These are phyloP conservation scores for Hippolais icterina DNA, from an alignment of 2,113 vertebrate species.

Conservation along the genomic window DNA sequence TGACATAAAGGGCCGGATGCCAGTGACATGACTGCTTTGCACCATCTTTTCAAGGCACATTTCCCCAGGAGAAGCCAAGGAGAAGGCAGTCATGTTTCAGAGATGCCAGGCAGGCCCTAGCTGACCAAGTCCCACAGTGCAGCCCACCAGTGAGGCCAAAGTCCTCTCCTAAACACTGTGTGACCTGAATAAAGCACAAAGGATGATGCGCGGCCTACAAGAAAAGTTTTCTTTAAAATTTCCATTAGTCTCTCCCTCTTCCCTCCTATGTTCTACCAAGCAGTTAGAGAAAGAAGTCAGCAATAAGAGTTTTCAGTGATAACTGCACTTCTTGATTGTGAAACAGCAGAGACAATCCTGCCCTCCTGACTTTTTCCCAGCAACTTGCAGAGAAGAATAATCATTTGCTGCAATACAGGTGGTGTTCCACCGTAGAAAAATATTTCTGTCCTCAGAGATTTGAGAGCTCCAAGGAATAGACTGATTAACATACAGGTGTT, in stretches of 20 bases:
- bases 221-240: background rate
- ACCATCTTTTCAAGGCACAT: background rate
- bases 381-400: background rate
- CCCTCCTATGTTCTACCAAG: background rate
- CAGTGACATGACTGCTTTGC: background rate
- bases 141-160: background rate
- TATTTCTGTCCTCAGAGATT: background rate
- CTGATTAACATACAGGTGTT: background rate
- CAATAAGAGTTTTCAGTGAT: background rate
- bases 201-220: background rate
- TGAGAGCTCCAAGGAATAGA: background rate
- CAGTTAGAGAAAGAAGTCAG: background rate
- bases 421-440: background rate
- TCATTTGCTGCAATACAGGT: fast-evolving
- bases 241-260: background rate
- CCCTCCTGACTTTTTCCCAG: background rate
- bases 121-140: background rate
- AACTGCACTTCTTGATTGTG: background rate
- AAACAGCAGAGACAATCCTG: background rate
- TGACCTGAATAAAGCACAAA: background rate
- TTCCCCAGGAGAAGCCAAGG: background rate
- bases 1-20: background rate
- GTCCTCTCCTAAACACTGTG: background rate
- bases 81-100: background rate
- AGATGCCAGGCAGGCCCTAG: background rate